A percentile compares a stretch with the other conserved stretches of the same genome.
These are phyloP conservation scores for Chaetodon trifasciatus DNA, from an alignment of 2,797 vertebrate genomes.

Conservation along the genomic window DNA sequence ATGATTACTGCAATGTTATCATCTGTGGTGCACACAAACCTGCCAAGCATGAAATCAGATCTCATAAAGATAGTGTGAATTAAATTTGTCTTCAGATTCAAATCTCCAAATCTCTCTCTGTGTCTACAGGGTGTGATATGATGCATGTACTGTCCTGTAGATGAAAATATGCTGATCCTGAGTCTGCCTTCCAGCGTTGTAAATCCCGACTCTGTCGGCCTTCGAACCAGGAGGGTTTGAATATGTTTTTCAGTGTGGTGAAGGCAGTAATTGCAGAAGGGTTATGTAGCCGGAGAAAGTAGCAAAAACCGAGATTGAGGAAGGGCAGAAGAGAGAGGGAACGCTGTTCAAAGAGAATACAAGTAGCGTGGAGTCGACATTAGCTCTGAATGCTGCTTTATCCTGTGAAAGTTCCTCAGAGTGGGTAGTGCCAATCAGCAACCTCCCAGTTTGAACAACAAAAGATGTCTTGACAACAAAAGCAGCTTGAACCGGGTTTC, in stretches of 20 bases:
- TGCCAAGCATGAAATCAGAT: conserved; percentile 70
- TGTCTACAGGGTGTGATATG: conserved; percentile 29
- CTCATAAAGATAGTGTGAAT: conserved; percentile 65
- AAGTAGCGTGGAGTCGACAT: conserved; percentile 6
- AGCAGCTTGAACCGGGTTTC: conserved; percentile 40
- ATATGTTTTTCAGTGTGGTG: conserved; percentile 29
- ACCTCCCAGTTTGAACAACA: conserved; percentile 47
- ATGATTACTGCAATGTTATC: conserved; percentile 53
- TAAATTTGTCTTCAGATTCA: conserved; percentile 60
- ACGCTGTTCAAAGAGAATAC: conserved; percentile 47
- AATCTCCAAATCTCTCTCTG: conserved; percentile 45
- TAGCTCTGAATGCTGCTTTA: conserved; percentile 35
- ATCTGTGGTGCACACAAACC: conserved; percentile 49
- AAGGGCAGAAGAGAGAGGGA: conserved; percentile 1
- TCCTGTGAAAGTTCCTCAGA: conserved; percentile 27
- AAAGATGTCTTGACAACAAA: conserved; percentile 48
- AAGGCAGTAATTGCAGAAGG: conserved; percentile 29
- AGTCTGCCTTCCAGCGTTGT: conserved; percentile 22
- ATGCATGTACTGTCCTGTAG: conserved; percentile 22
- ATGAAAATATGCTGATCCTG: conserved; percentile 42
- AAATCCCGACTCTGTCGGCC: conserved; percentile 29
- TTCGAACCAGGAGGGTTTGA: conserved; percentile 18
- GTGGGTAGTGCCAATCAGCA: conserved; percentile 47
- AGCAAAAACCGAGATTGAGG: conserved; percentile 24
- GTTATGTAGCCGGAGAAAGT: conserved; percentile 29